Conservation (phyloP, 2,888 invertebrate genomes). For the Oeneis ivallda region DNA sequence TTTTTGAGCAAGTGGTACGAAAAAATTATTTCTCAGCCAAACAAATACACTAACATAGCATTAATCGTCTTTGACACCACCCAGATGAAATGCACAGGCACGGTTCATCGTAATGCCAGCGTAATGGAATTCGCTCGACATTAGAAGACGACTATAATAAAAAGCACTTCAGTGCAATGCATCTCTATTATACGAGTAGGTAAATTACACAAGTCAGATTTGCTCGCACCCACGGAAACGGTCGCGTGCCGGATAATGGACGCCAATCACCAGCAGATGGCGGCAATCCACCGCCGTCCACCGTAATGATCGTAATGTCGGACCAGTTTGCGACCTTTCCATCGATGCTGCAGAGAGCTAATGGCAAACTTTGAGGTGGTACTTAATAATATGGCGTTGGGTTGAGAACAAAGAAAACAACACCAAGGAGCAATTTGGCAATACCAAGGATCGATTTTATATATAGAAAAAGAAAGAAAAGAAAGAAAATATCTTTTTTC, state of each 20-base stretch:
- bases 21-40: too few relatives aligned
- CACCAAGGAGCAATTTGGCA: too few relatives aligned
- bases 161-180: conserved; percentile 12
- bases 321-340: conserved; percentile 60
- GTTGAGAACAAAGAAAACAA: too few relatives aligned
- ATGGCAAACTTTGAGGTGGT: not conserved
- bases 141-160: conserved; percentile 1
- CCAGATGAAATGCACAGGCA: not conserved
- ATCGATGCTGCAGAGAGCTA: conserved; percentile 32
- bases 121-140: not conserved
- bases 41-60: too few relatives aligned
- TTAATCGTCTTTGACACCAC: too few relatives aligned
- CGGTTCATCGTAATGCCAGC: too few relatives aligned
- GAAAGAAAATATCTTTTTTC: too few relatives aligned
- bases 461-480: too few relatives aligned
- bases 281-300: conserved; percentile 51
- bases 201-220: conserved; percentile 21
- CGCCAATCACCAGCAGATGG: conserved; percentile 57
- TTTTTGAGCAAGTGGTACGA: too few relatives aligned
- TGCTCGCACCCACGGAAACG: conserved; percentile 45
- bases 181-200: conserved; percentile 4
- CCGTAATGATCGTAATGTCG: conserved; percentile 49
- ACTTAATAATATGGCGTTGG: not conserved
- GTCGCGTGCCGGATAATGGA: conserved; percentile 64
- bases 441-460: too few relatives aligned